Base-by-base conservation (phyloP, 2,113 vertebrate genomes). In the Notarius lentiginosus region DNA sequence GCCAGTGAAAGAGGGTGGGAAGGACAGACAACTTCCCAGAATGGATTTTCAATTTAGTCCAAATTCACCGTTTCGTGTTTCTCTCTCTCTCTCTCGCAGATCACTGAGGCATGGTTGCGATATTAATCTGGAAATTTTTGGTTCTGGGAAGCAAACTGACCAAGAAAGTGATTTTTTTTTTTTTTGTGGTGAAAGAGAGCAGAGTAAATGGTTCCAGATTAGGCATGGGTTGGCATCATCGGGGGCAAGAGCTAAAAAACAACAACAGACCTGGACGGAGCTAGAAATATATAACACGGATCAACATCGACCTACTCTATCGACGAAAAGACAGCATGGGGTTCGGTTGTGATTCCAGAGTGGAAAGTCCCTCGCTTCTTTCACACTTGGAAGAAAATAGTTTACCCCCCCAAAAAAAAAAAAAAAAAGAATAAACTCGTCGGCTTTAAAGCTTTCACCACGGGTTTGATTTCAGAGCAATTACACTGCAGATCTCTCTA, bases 391-490 rank as follows among this genome's bases (percentile, higher is more conserved):
- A 24, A 49, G 22, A 85, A 73, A 7, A 56, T 10, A 41, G 82
- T 72, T 79, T 41, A 73, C 27, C 41, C 41, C n/a, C n/a, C n/a
- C n/a, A n/a, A n/a, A n/a, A n/a, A n/a, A n/a, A 41, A 41, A 41
- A 41, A 20, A 77, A 51, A 83, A 82, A 89, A 51, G 63, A n/a
- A n/a, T 14, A n/a, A 76, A 53, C 34, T 22, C 1, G 18, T 75
- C 72, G 51, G 51, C n/a, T 27, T 79, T 79, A 79, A 56, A 27
- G 56, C 76, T 30, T 79, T 30, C 76, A 79, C 34, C 8, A 51
- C 41, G n/a, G 0, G 49, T 53, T 15, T 56, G 14, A 30, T 30
- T 56, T 82, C 30, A 60, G 58, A 49, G 51, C 60, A 72, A 84
- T 82, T 82, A 82, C 80, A 51, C 68, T 30, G 18, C 11, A 30